Conservation (phyloP, 2,888 invertebrate genomes). For the Hypolimnas misippus region DNA sequence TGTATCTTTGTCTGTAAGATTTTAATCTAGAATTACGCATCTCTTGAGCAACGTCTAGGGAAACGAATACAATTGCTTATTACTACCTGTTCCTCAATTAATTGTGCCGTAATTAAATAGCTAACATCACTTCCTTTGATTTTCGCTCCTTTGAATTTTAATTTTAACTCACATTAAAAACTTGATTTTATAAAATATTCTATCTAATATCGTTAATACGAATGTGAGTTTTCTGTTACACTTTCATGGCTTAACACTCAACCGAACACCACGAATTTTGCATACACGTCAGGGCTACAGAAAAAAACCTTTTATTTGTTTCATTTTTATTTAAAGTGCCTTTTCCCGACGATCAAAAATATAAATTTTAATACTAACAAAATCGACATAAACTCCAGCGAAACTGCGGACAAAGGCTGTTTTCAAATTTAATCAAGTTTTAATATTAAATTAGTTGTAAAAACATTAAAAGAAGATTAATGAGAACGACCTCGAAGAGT, state of each 20-base stretch:
- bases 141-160: slow-evolving; percentile 7
- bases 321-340: no score
- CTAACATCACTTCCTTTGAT: slow-evolving; percentile 11
- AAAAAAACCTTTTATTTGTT: no score
- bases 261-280: no score
- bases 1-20: slow-evolving; percentile 4
- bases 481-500: background rate
- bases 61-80: slow-evolving; percentile 47
- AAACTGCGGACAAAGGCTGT: no score
- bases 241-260: no score
- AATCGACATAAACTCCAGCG: no score
- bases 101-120: slow-evolving; percentile 13
- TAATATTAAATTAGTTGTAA: background rate
- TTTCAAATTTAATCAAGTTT: background rate
- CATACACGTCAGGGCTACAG: no score
- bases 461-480: background rate
- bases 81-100: slow-evolving; percentile 35
- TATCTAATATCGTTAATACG: background rate
- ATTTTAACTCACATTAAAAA: slow-evolving; percentile 6
- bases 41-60: slow-evolving; percentile 39
- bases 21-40: slow-evolving; percentile 24
- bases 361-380: no score
- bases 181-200: background rate
- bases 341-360: no score
- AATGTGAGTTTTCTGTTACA: background rate